Percentiles rank a stretch among this genome's conserved stretches.
phyloP scores from a whole-genome alignment of 2,888 invertebrate species.

The Pammene aurita region DNA sequence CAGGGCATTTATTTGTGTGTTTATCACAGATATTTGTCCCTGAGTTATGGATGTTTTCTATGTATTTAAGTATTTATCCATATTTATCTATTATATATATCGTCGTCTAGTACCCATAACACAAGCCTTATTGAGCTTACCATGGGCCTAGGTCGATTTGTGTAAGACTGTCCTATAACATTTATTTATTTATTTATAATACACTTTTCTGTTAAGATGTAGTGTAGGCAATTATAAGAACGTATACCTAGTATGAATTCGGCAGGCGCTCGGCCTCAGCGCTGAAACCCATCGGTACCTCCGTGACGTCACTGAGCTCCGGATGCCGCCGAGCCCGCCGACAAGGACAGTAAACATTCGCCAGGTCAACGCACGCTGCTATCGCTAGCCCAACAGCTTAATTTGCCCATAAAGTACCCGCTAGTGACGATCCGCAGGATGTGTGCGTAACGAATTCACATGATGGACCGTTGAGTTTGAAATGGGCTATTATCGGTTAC shows the following conservation, averaged over 20 bases:
- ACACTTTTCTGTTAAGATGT: too few relatives aligned
- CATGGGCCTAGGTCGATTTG: too few relatives aligned
- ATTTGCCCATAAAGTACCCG: slow-evolving; percentile 42
- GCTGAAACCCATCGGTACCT: slow-evolving; percentile 81
- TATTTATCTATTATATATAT: too few relatives aligned
- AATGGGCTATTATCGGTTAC: slow-evolving; percentile 20
- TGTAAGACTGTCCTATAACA: too few relatives aligned
- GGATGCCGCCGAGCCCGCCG: slow-evolving; percentile 50
- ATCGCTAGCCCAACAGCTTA: slow-evolving; percentile 60
- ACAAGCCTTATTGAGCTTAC: too few relatives aligned
- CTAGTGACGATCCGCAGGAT: slow-evolving; percentile 26
- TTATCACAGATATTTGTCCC: too few relatives aligned
- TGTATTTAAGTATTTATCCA: too few relatives aligned
- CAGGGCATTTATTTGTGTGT: too few relatives aligned
- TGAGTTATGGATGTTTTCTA: too few relatives aligned
- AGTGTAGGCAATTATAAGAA: neutral
- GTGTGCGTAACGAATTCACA: slow-evolving; percentile 32
- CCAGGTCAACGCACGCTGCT: slow-evolving; percentile 78
- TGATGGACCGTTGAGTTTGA: slow-evolving; percentile 36
- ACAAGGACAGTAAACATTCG: slow-evolving; percentile 82
- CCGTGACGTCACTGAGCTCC: slow-evolving; percentile 72
- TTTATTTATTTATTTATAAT: too few relatives aligned
- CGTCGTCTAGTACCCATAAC: too few relatives aligned
- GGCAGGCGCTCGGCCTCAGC: slow-evolving; percentile 49
- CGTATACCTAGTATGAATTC: neutral